phyloP scores from a whole-genome alignment of 2,888 invertebrate species.

The Eugnorisma glareosa region DNA sequence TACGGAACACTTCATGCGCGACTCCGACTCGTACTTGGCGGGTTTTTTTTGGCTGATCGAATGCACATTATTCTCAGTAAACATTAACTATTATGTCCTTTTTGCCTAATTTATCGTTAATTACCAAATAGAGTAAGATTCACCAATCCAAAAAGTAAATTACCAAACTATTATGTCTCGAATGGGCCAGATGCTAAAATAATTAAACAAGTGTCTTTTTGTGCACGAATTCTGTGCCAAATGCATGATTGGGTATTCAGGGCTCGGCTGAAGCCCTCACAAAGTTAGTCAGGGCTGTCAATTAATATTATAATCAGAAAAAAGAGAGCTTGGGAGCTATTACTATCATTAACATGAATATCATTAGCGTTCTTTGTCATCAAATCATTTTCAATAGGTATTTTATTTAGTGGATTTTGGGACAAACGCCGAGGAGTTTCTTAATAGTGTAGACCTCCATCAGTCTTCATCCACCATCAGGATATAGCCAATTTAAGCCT shows the following conservation, averaged over 20 bases:
- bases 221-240: conserved; percentile 59
- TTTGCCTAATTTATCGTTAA: background rate
- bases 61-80: no score
- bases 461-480: background rate
- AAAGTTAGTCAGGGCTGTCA: conserved; percentile 66
- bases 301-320: background rate
- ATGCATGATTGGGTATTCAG: conserved; percentile 66
- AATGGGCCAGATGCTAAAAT: conserved; percentile 13
- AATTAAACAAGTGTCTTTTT: conserved; percentile 22
- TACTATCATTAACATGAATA: background rate
- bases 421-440: background rate
- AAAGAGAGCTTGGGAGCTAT: background rate
- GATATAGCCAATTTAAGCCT: no score
- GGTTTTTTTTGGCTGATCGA: no score
- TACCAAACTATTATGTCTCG: background rate
- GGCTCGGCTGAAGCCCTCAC: conserved; percentile 54
- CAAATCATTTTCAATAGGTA: background rate
- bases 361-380: background rate
- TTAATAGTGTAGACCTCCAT: background rate
- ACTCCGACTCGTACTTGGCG: no score
- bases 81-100: no score
- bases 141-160: background rate
- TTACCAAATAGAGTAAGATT: conserved; percentile 10
- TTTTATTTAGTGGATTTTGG: background rate
- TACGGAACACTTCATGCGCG: no score